A percentile compares a stretch with the other conserved stretches of the same genome.
Conservation (phyloP, 2,113 vertebrate species). For the Poecile atricapillus region DNA sequence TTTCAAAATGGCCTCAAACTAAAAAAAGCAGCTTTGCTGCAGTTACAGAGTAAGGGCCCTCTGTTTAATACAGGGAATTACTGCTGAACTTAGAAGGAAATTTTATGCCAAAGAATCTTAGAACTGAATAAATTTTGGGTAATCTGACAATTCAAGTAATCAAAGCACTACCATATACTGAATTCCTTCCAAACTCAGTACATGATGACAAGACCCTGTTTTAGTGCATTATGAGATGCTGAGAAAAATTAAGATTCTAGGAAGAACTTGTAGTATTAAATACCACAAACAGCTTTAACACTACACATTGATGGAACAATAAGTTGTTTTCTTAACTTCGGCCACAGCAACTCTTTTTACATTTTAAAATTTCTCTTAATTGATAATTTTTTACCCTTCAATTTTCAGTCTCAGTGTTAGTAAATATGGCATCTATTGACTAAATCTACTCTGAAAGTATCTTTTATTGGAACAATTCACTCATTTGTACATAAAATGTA, state of each 20-base stretch:
- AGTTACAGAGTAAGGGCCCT: neutral
- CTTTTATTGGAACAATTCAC: neutral
- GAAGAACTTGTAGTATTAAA: neutral
- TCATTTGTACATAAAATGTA: neutral
- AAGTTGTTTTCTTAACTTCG: neutral
- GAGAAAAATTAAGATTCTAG: neutral
- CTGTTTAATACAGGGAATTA: neutral
- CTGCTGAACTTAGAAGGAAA: neutral
- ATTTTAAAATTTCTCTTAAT: neutral
- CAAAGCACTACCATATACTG: neutral
- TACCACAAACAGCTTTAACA: neutral
- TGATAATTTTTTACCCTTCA: neutral
- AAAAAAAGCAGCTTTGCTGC: neutral
- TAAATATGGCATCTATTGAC: neutral
- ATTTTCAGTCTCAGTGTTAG: neutral
- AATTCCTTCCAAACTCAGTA: constrained; percentile 15
- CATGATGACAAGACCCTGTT: neutral
- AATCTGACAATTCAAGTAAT: constrained; percentile 25
- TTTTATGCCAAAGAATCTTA: neutral
- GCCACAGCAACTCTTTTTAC: neutral
- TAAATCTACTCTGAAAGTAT: neutral
- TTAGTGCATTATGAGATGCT: neutral
- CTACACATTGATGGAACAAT: neutral
- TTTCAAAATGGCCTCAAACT: neutral
- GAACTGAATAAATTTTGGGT: constrained; percentile 13